A percentile compares a stretch with the other conserved stretches of the same genome.
Conservation (phyloP, 2,113 vertebrate genomes). For the Tympanuchus pallidicinctus region DNA sequence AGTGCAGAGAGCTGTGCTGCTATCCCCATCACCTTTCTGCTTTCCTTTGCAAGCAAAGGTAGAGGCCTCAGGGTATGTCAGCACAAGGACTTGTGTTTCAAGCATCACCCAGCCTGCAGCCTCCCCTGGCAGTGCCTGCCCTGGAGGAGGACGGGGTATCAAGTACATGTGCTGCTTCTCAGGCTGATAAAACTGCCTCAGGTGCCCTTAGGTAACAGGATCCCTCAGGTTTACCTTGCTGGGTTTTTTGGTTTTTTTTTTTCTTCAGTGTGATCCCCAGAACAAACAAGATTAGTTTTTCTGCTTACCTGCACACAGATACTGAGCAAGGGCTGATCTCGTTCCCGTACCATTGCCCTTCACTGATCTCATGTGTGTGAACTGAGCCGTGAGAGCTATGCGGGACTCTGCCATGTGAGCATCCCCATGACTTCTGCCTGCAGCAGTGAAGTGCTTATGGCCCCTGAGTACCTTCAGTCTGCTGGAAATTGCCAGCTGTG, state of each 20-base stretch:
- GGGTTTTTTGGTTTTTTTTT: too few species aligned
- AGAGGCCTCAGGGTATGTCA: neutral
- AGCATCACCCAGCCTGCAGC: too few species aligned
- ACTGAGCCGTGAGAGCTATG: neutral
- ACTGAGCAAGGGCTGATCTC: neutral
- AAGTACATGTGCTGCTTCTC: too few species aligned
- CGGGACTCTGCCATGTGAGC: accelerated
- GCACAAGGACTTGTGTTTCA: too few species aligned
- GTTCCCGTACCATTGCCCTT: neutral
- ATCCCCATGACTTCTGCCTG: neutral
- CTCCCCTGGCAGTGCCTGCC: too few species aligned
- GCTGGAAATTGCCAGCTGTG: neutral
- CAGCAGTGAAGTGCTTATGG: neutral
- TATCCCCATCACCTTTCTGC: accelerated
- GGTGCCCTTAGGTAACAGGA: neutral
- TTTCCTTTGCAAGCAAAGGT: neutral
- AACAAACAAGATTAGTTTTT: neutral
- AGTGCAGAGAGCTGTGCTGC: accelerated
- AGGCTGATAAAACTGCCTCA: neutral
- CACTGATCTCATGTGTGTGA: neutral
- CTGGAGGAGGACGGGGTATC: too few species aligned
- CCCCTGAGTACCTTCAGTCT: neutral
- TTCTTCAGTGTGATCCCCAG: neutral
- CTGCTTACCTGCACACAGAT: accelerated
- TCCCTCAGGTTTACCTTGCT: neutral